Conservation (phyloP, 2,888 invertebrate genomes). For the Aproaerema taeniolella region DNA sequence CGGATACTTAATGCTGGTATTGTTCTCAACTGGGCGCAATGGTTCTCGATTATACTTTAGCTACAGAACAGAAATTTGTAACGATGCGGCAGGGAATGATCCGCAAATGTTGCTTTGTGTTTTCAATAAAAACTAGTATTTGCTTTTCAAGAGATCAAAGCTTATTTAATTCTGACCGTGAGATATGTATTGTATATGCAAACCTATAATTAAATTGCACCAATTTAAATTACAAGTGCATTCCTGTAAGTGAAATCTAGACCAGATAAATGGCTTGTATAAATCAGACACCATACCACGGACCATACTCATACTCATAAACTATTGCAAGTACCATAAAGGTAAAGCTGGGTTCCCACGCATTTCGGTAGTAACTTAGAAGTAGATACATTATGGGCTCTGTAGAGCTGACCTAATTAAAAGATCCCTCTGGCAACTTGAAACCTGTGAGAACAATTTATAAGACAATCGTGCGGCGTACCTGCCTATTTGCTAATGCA, state of each 20-base stretch:
- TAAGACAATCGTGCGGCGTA: conserved; percentile 46
- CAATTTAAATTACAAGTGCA: no score
- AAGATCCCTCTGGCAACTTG: conserved; percentile 34
- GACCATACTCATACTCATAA: conserved; percentile 2
- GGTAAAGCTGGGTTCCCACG: conserved; percentile 8
- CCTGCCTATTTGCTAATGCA: conserved; percentile 47
- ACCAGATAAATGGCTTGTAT: no score
- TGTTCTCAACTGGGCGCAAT: conserved; percentile 13
- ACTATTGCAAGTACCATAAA: conserved; percentile 5
- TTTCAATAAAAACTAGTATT: no score
- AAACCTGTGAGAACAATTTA: conserved; percentile 40
- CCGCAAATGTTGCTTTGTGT: no score
- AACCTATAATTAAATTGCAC: no score
- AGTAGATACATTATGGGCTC: conserved; percentile 18
- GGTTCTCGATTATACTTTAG: conserved; percentile 7
- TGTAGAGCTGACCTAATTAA: conserved; percentile 34
- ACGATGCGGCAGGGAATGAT: background rate
- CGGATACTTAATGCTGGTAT: conserved; percentile 43
- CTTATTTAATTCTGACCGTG: no score
- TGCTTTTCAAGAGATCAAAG: no score
- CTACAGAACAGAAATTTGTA: conserved; percentile 5
- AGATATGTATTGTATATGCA: no score
- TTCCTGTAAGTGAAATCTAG: no score
- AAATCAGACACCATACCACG: no score
- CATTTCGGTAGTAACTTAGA: conserved; percentile 10